These are phyloP conservation scores for Myotis planiceps DNA, from an alignment of 2,797 vertebrate species.

Conservation along the genomic window DNA sequence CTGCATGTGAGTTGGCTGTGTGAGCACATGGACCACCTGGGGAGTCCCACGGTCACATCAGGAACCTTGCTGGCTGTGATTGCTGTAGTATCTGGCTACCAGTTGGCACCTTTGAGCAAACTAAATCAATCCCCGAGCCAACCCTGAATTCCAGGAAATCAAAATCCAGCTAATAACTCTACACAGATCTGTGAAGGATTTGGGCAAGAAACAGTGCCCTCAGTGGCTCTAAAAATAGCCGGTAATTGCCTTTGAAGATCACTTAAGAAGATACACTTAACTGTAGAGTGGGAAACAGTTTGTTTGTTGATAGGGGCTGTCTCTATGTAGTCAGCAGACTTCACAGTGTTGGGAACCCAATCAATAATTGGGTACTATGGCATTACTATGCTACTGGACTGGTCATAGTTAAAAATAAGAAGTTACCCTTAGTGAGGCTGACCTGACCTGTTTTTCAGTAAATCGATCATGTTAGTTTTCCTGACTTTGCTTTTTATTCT, in stretches of 20 bases:
- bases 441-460: neutral
- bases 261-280: conserved; percentile 72
- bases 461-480: neutral
- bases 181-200: conserved; percentile 1
- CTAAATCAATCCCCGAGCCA: neutral
- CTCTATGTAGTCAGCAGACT: conserved; percentile 76
- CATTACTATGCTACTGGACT: conserved; percentile 83
- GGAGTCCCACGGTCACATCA: neutral
- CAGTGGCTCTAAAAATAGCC: conserved; percentile 74
- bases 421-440: neutral
- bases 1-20: neutral
- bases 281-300: conserved; percentile 48
- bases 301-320: conserved; percentile 85
- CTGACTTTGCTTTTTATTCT: conserved; percentile 10
- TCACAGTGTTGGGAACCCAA: conserved; percentile 81
- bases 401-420: conserved; percentile 53
- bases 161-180: conserved; percentile 16
- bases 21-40: conserved; percentile 76
- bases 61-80: conserved; percentile 40
- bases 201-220: neutral
- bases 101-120: conserved; percentile 70
- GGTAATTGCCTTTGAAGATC: conserved; percentile 72
- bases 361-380: conserved; percentile 83
- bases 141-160: conserved; percentile 63
- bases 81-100: conserved; percentile 57